These are phyloP conservation scores for Rhamphomyia laevipes DNA, from an alignment of 2,888 invertebrate genomes.

Conservation along the genomic window DNA sequence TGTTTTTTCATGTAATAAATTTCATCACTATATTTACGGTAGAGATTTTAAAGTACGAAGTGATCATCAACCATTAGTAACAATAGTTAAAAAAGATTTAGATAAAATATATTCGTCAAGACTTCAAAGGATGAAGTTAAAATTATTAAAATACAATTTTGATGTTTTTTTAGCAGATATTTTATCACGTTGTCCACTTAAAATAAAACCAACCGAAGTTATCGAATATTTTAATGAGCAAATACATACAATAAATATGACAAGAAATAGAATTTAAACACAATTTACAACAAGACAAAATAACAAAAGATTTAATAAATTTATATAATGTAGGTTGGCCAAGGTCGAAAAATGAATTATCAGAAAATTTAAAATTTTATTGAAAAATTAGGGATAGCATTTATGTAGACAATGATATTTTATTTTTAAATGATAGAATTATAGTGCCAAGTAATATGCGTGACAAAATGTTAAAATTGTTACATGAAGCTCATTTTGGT, in stretches of 20 bases:
- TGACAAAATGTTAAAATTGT: constrained; percentile 11
- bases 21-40: constrained; percentile 26
- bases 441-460: constrained; percentile 3
- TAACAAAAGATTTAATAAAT: neutral
- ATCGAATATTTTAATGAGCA: constrained; percentile 2
- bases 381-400: neutral
- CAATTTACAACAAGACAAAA: constrained; percentile 1
- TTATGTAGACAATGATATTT: neutral
- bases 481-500: neutral
- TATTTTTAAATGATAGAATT: constrained; percentile 4
- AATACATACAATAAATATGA: constrained; percentile 9
- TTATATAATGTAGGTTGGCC: constrained; percentile 14
- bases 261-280: constrained; percentile 4
- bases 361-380: neutral
- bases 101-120: constrained; percentile 13
- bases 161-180: constrained; percentile 15
- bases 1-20: constrained; percentile 2
- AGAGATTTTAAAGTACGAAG: constrained; percentile 14
- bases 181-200: constrained; percentile 3
- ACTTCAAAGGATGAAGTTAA: constrained; percentile 19
- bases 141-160: constrained; percentile 17
- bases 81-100: constrained; percentile 15
- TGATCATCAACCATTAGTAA: constrained; percentile 15
- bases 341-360: constrained; percentile 10
- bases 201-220: neutral